Percentiles rank a stretch among this genome's conserved stretches.
These are phyloP conservation scores for Hypomesus transpacificus DNA, from an alignment of 2,113 vertebrate genomes.

Conservation along the genomic window DNA sequence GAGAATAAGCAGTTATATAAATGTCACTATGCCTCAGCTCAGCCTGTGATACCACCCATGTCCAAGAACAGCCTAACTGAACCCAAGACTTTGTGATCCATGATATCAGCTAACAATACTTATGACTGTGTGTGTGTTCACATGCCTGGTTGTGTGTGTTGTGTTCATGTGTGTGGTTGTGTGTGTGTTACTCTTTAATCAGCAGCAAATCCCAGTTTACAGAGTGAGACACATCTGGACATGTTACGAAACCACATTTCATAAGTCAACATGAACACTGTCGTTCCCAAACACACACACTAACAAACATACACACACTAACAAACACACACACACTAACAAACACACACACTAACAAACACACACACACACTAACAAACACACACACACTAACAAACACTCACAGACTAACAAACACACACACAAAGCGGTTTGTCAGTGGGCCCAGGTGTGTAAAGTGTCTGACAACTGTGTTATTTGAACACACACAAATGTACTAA, in stretches of 20 bases:
- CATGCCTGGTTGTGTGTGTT: conserved; percentile 4
- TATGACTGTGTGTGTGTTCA: neutral
- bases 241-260: conserved; percentile 62
- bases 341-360: neutral
- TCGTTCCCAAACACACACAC: conserved; percentile 11
- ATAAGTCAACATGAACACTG: conserved; percentile 35
- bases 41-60: conserved; percentile 40
- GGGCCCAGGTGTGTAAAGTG: conserved; percentile 52
- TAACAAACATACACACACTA: no score
- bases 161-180: conserved; percentile 1
- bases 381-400: conserved; percentile 6
- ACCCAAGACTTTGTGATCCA: conserved; percentile 12
- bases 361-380: neutral
- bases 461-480: conserved; percentile 50
- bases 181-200: conserved; percentile 45
- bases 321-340: no score
- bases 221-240: conserved; percentile 50
- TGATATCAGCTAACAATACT: neutral
- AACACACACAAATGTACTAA: conserved; percentile 28
- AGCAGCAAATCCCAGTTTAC: conserved; percentile 50
- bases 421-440: neutral
- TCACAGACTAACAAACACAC: neutral
- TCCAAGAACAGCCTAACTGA: conserved; percentile 27
- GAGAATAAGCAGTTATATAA: conserved; percentile 51
- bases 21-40: conserved; percentile 48